These are phyloP conservation scores for Trichopoda pennipes DNA, from an alignment of 2,888 invertebrate species.

Conservation along the genomic window DNA sequence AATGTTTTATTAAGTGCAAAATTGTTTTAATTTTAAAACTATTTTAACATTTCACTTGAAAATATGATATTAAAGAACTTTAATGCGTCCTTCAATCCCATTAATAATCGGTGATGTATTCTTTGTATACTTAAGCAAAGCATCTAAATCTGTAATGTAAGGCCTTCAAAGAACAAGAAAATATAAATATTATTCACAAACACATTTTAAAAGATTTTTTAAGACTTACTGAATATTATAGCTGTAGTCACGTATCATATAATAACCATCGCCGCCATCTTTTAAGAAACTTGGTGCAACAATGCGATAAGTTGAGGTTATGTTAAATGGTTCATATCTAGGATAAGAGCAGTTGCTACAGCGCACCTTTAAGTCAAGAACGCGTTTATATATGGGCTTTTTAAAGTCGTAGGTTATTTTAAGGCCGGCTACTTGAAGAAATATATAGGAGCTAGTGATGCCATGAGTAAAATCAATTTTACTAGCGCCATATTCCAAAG, in stretches of 20 bases:
- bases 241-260: slow-evolving; percentile 79
- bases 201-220: not conserved
- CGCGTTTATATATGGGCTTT: slow-evolving; percentile 83
- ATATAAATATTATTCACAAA: slow-evolving; percentile 10
- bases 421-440: slow-evolving; percentile 84
- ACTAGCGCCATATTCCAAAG: slow-evolving; percentile 83
- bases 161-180: slow-evolving; percentile 54
- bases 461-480: slow-evolving; percentile 72
- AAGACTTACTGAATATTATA: slow-evolving; percentile 76
- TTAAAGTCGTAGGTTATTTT: slow-evolving; percentile 83
- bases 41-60: not conserved
- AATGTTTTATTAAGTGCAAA: slow-evolving; percentile 8
- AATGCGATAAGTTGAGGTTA: slow-evolving; percentile 84
- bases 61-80: slow-evolving; percentile 38
- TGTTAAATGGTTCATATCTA: slow-evolving; percentile 83
- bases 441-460: slow-evolving; percentile 70
- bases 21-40: not conserved
- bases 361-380: slow-evolving; percentile 81
- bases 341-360: slow-evolving; percentile 82
- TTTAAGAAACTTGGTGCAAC: slow-evolving; percentile 84
- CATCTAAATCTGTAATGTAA: slow-evolving; percentile 69
- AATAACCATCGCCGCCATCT: slow-evolving; percentile 87
- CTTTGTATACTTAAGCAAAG: slow-evolving; percentile 64
- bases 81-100: slow-evolving; percentile 68
- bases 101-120: slow-evolving; percentile 63